Evolutionary conservation across 2,113 vertebrate species (phyloP).

Genomic region (Piliocolobus tephrosceles): DNA sequence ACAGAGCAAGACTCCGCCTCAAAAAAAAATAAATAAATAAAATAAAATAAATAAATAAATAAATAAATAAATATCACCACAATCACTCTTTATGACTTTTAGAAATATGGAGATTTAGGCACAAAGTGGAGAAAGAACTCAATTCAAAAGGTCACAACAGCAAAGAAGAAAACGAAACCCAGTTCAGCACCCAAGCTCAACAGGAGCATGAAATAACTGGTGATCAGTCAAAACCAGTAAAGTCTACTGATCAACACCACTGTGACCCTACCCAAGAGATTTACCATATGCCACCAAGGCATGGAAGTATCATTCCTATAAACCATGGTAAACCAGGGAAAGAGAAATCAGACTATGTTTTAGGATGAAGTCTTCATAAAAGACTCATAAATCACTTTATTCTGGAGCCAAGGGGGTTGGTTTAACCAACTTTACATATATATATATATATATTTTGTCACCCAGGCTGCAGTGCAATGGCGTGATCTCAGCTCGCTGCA

Average conservation of each 20-base stretch:
- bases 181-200: not conserved
- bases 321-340: not conserved
- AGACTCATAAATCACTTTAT: slow-evolving; percentile 42
- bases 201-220: not conserved
- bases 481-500: no score
- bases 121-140: not conserved
- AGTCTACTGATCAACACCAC: not conserved
- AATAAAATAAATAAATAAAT: no score
- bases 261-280: not conserved
- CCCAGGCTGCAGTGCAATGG: no score
- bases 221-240: slow-evolving; percentile 31
- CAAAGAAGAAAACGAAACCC: slow-evolving; percentile 10
- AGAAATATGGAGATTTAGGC: slow-evolving; percentile 26
- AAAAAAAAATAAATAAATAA: no score
- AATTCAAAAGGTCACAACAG: slow-evolving; percentile 8
- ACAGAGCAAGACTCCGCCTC: no score
- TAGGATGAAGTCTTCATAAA: slow-evolving; percentile 30
- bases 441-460: no score
- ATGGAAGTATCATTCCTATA: not conserved
- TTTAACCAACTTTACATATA: no score
- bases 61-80: slow-evolving; percentile 7
- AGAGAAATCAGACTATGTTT: slow-evolving; percentile 21
- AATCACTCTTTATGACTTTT: not conserved
- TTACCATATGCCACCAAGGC: not conserved
- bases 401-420: not conserved